Evolutionary conservation across 1,140 invertebrate genomes (phyloP).

Genomic region (Mycetomoellerius zeteki): DNA sequence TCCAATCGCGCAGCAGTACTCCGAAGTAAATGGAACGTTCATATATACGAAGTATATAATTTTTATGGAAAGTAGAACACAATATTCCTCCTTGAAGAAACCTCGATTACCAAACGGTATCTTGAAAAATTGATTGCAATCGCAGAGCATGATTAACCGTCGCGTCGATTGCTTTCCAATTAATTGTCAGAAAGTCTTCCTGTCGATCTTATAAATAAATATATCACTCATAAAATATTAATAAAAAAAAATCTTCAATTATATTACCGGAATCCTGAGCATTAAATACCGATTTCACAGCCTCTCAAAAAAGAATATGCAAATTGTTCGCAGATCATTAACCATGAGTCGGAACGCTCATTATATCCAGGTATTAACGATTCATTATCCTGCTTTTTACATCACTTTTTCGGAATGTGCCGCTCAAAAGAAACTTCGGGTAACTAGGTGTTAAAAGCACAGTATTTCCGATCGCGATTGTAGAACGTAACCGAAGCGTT

Average conservation of each 20-base stretch:
- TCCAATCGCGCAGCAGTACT: background rate
- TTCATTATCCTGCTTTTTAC: background rate
- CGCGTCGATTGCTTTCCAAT: background rate
- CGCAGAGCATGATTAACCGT: background rate
- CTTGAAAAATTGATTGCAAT: slow-evolving; percentile 12
- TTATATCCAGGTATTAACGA: slow-evolving; percentile 15
- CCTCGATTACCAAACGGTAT: background rate
- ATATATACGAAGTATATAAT: background rate
- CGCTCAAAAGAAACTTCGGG: background rate
- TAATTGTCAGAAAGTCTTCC: background rate
- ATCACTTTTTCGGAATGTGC: background rate
- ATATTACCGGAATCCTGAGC: background rate
- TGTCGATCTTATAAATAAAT: background rate
- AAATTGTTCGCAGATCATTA: background rate
- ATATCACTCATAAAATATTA: background rate
- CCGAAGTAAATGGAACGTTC: background rate
- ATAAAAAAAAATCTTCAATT: slow-evolving; percentile 5
- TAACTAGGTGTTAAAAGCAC: background rate
- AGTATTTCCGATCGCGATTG: background rate
- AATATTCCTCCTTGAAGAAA: background rate
- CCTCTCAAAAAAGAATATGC: background rate
- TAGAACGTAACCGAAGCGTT: background rate
- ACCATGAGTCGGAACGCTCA: background rate
- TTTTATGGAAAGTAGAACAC: slow-evolving; percentile 16
- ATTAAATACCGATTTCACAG: background rate